Evolutionary conservation across 2,888 invertebrate genomes (phyloP), one percentile per base, ranked within the genome.

Genomic region (Spilosoma lubricipeda): DNA sequence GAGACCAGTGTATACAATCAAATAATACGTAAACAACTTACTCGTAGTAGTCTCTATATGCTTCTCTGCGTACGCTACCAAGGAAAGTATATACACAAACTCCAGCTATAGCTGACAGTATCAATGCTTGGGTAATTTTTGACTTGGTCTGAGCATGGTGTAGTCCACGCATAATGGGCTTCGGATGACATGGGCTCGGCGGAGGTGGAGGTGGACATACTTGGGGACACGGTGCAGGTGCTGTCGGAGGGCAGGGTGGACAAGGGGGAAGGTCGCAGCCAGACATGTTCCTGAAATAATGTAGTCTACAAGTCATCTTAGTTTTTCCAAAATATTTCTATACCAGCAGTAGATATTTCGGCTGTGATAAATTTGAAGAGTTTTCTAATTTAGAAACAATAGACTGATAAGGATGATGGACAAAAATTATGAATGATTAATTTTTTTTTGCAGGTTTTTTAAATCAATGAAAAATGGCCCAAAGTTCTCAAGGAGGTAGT

Each of bases 1-100:
- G 3, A 45, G 18, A 45, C 45, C 15, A 45, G 45, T 3, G 45
- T 45, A 13, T 15, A 18, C 13, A 18, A 23, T 65, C 11, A 18
- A 48, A 39, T 45, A 48, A 13, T 63, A 71, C 33, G 45, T 15
- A 65, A 36, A 30, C 3, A 73, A 92, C 94, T 96, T 96, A 98
- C 98, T 96, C 97, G 96, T 98, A 98, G 90, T 97, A 98, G 56
- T 98, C 97, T 63, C 96, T 97, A 84, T 98, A 98, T 70, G 90
- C 93, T 18, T 91, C 88, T 83, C 96, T 97, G 72, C 96, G 96
- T 0, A 96, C 96, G 67, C 96, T 92, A 71, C 93, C 95, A 36
- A 97, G 83, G 0, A 96, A 52, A 0, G 95, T 4, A 83, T 97
- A 97, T 76, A 92, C 90, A 1, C 90, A 89, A 0, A 93, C 67